Conservation (phyloP, 2,113 vertebrate genomes). For the Tamias sibiricus region DNA sequence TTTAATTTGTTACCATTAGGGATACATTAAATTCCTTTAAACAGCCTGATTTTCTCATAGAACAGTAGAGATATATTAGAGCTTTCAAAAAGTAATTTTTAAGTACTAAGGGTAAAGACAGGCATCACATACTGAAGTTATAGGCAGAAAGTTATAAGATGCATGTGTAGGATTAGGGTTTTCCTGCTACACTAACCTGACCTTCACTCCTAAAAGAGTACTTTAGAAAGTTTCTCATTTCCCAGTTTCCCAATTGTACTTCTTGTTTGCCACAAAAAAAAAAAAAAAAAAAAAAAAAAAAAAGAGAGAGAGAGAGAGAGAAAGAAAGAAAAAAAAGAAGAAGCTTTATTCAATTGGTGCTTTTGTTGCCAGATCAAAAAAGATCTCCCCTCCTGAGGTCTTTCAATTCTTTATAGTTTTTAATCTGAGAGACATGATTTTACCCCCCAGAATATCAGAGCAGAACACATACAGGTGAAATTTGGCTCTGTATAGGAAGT, state of each 20-base stretch:
- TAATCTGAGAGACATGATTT: background rate
- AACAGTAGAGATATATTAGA: background rate
- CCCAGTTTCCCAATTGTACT: background rate
- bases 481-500: background rate
- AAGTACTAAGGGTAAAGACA: background rate
- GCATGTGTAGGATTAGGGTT: background rate
- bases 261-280: background rate
- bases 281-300: no score
- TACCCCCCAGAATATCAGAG: background rate
- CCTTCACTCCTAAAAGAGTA: background rate
- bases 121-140: background rate
- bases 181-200: background rate
- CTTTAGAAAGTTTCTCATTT: background rate
- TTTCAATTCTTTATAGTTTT: slow-evolving; percentile 7
- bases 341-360: background rate
- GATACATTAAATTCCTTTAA: background rate
- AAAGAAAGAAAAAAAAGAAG: no score
- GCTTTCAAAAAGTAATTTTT: background rate
- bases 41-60: background rate
- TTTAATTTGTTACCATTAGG: background rate
- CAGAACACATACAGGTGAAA: background rate
- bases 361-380: background rate
- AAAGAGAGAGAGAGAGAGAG: no score
- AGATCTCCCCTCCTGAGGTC: background rate
- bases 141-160: background rate